Evolutionary conservation across 2,888 invertebrate species (phyloP), one percentile per base, ranked within the genome.

Genomic region (Napeogenes inachia): DNA sequence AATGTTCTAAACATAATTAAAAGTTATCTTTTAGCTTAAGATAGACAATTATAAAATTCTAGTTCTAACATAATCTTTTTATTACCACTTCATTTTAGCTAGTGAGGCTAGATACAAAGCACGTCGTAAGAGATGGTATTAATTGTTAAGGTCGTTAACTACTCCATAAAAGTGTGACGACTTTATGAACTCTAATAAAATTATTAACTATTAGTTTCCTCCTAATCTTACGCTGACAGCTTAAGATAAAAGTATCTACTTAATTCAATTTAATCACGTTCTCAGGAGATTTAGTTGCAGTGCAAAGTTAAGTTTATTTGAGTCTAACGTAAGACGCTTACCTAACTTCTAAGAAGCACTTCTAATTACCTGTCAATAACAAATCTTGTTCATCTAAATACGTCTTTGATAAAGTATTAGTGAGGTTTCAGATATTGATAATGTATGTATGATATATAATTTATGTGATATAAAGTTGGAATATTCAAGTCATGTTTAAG

Each of bases 401-500:
- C 10, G 42, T 42, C 42, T 42, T 42, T 42, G 42, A 42, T 21
- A 5, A 50, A 50, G 30, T 50, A 50, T 50, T 30, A 50, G 30
- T 30, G 30, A 30, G 8, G 30, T 30, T 30, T 30, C 30, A 50
- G 3, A 50, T 50, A 50, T 50, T 21, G 50, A 50, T 3, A 50
- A 30, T 30, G 0, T 10, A 50, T 10, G 50, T 21, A 21, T 21
- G 21, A 21, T 21, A 21, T 21, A 21, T 21, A 21, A 21, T 21
- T 21, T 13, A n/a, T 13, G 4, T 21, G 21, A 21, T 47, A 47
- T 21, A 50, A 30, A 10, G n/a, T 12, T 10, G 30, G 30, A 30
- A 30, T 12, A 50, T 50, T 12, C 4, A 50, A 8, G 60, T 57
- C 63, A 63, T 45, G 47, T 35, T 12, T 64, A 58, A 55, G 50